phyloP scores from a whole-genome alignment of 2,888 invertebrate genomes.

The Orthosia gothica region DNA sequence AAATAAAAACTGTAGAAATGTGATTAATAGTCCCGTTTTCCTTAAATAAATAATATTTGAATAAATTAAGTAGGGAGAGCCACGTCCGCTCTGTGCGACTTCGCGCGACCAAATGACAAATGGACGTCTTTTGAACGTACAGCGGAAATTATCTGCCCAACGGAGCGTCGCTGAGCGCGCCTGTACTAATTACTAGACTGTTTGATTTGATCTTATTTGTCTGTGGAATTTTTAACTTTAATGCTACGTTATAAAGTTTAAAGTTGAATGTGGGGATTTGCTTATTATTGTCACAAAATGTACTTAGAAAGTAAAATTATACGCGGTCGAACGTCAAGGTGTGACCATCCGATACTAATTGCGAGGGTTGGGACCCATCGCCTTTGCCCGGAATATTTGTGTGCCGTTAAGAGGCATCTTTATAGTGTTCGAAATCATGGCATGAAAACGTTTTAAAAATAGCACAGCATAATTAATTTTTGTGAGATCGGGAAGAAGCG shows the following conservation, averaged over 20 bases:
- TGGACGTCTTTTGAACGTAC: slow-evolving; percentile 90
- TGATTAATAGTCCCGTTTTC: slow-evolving; percentile 91
- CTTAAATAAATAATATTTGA: slow-evolving; percentile 91
- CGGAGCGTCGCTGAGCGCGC: slow-evolving; percentile 88
- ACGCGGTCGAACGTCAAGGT: slow-evolving; percentile 88
- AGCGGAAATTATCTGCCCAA: slow-evolving; percentile 91
- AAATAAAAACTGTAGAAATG: slow-evolving; percentile 90
- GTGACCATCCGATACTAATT: slow-evolving; percentile 91
- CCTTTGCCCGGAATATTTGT: slow-evolving; percentile 83
- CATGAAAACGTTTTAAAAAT: slow-evolving; percentile 84
- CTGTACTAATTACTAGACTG: slow-evolving; percentile 90
- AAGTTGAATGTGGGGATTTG: slow-evolving; percentile 66
- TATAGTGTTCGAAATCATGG: slow-evolving; percentile 79
- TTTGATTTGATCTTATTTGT: slow-evolving; percentile 87
- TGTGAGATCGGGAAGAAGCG: slow-evolving; percentile 55
- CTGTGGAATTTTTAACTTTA: slow-evolving; percentile 76
- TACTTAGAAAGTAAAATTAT: slow-evolving; percentile 91
- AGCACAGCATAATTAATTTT: slow-evolving; percentile 70
- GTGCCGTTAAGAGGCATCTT: slow-evolving; percentile 84
- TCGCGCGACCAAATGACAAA: slow-evolving; percentile 90
- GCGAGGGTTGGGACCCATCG: slow-evolving; percentile 83
- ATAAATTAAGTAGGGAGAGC: slow-evolving; percentile 89
- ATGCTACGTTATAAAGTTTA: slow-evolving; percentile 68
- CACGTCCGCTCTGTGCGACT: slow-evolving; percentile 87
- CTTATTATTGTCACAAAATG: slow-evolving; percentile 89